Evolutionary conservation across 1,140 invertebrate genomes (phyloP), one percentile per base, ranked within the genome.

Genomic region (Magallana angulata): DNA sequence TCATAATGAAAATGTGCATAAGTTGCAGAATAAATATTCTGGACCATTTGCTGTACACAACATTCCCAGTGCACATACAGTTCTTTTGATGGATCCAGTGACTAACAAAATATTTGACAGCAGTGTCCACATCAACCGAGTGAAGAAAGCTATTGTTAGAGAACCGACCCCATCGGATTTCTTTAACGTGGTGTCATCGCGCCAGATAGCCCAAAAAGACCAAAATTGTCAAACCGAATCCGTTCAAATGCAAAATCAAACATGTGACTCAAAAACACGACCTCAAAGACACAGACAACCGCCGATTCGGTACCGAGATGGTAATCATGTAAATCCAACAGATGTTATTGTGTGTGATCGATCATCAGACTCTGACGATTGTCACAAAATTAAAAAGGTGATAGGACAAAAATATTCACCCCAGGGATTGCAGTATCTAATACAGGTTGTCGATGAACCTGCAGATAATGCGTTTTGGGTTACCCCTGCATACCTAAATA

Each of bases 391-490:
- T 57, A 24, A 24, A 24, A 24, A 24, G 24, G 24, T 24, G 24
- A 24, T 24, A 24, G 24, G 24, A 24, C 24, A 24, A 24, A 24
- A 24, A 24, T 24, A 24, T 24, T 24, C 24, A 24, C 24, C 24
- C 24, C 24, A 24, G 30, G 81, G 58, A 62, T 56, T 57, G 57
- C 36, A 18, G 14, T 86, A 81, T 80, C 60, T 86, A n/a, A 76
- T 87, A 57, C 88, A 89, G 56, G 58, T 87, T 56, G 85, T 82
- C 16, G 85, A 86, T 7, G 71, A 89, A 82, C 88, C 88, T 81
- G 86, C 88, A 12, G 64, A 87, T 58, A 84, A 89, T 85, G 83
- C 85, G 56, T 30, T 89, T 62, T 87, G 88, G 85, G 88, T 89
- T 68, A 57, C 68, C 4, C 58, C 48, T 80, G 24, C 57, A 81